Evolutionary conservation across 2,113 vertebrate species (phyloP), one percentile per base, ranked within the genome.

Genomic region (Indri indri): DNA sequence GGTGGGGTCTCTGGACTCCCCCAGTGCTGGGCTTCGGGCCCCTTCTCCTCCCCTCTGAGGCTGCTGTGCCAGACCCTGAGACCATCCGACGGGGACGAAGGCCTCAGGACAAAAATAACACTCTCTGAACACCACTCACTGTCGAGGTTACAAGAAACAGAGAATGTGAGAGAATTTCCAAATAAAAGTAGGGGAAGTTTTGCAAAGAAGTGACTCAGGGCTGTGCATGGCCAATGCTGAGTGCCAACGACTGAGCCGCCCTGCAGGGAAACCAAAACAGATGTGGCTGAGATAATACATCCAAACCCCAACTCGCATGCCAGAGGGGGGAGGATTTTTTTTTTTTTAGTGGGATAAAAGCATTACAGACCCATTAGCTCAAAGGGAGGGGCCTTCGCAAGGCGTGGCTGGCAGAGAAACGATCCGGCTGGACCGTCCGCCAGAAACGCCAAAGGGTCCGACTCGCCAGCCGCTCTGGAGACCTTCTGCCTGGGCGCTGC

Each of bases 371-470:
- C 40, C n/a, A 0, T 32, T 2, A 18, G 23, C 10, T n/a, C 47
- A 1, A 8, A 47, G 70, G 54, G 14, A 23, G 77, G 37, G 63
- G 9, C 10, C 52, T 40, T 22, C 25, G 11, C 5, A 57, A 57
- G 54, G 22, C 2, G 0, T 5, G 0, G 34, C n/a, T 9, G 42
- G 70, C 52, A 6, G 47, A 47, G 65, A 32, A 50, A n/a, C 54
- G 4, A 1, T 0, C 10, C 22, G 50, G 47, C 50, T 13, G 80
- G 61, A 76, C 16, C 0, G 37, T 5, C 4, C 18, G 11, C 0
- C 4, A 17, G 54, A 52, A 30, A 30, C 6, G 2, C 59, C 40
- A 8, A 7, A 34, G 27, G 40, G 0, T 11, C 3, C 1, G 16
- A 22, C 16, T 18, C 34, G 0, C 7, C 59, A 0, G 0, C 5